A percentile compares a stretch with the other conserved stretches of the same genome.
These are phyloP conservation scores for Helleia helle DNA, from an alignment of 2,888 invertebrate species.

Conservation along the genomic window DNA sequence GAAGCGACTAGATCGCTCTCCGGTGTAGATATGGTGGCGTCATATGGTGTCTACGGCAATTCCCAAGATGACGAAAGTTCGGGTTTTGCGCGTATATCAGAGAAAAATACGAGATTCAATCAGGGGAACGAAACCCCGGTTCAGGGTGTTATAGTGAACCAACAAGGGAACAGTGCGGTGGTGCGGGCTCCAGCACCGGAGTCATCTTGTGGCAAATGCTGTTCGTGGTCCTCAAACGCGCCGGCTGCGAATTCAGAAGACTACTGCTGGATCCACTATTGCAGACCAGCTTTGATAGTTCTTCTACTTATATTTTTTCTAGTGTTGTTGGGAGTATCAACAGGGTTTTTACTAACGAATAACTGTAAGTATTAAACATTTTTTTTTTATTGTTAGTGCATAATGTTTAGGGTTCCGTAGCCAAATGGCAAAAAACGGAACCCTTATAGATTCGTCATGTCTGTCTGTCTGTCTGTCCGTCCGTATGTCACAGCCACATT, in stretches of 20 bases:
- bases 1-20: slow-evolving; percentile 61
- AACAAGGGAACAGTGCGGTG: slow-evolving; percentile 67
- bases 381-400: neutral
- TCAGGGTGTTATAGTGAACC: slow-evolving; percentile 69
- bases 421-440: no score
- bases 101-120: slow-evolving; percentile 52
- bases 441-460: no score
- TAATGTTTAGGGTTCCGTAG: no score
- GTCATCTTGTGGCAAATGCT: slow-evolving; percentile 48
- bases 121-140: slow-evolving; percentile 60
- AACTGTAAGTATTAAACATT: slow-evolving; percentile 62
- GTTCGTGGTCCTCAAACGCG: slow-evolving; percentile 41
- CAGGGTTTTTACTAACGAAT: slow-evolving; percentile 73
- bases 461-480: no score
- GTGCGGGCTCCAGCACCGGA: slow-evolving; percentile 43
- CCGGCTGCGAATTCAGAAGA: slow-evolving; percentile 61
- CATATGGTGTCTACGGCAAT: slow-evolving; percentile 68
- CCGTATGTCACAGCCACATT: no score
- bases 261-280: slow-evolving; percentile 70
- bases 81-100: slow-evolving; percentile 58
- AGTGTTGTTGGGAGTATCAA: slow-evolving; percentile 70
- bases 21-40: slow-evolving; percentile 68
- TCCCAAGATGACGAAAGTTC: slow-evolving; percentile 66
- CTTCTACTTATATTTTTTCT: slow-evolving; percentile 69
- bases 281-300: slow-evolving; percentile 68